Evolutionary conservation across 2,888 invertebrate species (phyloP), one percentile per base, ranked within the genome.

Genomic region (Xestia rhomboidea): DNA sequence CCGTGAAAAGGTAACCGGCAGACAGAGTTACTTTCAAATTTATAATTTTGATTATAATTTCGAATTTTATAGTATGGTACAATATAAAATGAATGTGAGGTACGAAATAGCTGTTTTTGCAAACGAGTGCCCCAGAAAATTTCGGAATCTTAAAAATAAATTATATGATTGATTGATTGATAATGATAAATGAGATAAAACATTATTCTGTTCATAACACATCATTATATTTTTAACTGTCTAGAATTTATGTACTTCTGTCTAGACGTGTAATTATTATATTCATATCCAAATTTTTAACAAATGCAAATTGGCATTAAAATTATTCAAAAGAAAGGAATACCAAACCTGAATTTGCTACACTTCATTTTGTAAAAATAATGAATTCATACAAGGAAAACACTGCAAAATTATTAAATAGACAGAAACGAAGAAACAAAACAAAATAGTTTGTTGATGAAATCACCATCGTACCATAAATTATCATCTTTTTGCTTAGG

Each of bases 371-470:
- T 82, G 51, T 49, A 67, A 67, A 77, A 82, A 77, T 62, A 62
- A 70, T 80, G 41, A 41, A 81, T 82, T 77, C 70, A 77, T 82
- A 82, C 68, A 54, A 82, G 80, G 83, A 81, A 82, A 81, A 81
- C 41, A 27, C 18, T 75, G 34, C 51, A 76, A 27, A 62, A 70
- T 15, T 49, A 82, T 49, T 51, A 70, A 82, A 69, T 75, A 69
- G 15, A 67, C 64, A 64, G 44, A 67, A 73, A 68, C 60, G 13
- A 13, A 62, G 54, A 68, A 83, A 64, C 83, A 74, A 70, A 84
- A 79, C 76, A 79, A 73, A 63, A 79, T 73, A 69, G 54, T n/a
- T 83, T 27, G 15, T 10, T 54, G 60, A 69, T 78, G 79, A 82
- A 69, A 82, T 83, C 73, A 79, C 60, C 49, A 38, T 13, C 8